A percentile compares a stretch with the other conserved stretches of the same genome.
Evolutionary conservation across 2,113 vertebrate species (phyloP).

Genomic region (Haemorhous mexicanus): DNA sequence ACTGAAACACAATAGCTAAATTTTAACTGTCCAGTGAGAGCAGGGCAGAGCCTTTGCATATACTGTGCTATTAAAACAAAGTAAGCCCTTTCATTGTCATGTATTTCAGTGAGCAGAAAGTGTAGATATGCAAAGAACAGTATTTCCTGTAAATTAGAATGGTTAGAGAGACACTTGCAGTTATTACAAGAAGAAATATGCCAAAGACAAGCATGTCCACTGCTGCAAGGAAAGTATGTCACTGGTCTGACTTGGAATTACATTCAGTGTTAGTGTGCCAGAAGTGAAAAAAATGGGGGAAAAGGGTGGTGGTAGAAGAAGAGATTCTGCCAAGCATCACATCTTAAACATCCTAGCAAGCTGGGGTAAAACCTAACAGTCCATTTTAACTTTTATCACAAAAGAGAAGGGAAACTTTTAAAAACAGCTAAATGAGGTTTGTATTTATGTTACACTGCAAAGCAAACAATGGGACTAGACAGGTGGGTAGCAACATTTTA

Average conservation of each 20-base stretch:
- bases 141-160: neutral
- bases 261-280: slow-evolving; percentile 44
- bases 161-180: slow-evolving; percentile 37
- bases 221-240: neutral
- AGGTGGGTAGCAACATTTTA: neutral
- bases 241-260: slow-evolving; percentile 52
- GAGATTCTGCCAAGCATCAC: neutral
- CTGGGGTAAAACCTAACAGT: neutral
- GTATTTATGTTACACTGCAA: neutral
- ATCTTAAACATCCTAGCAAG: neutral
- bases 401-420: neutral
- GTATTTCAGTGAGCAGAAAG: neutral
- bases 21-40: neutral
- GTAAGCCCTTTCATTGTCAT: neutral
- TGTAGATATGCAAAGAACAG: neutral
- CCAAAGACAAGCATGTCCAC: neutral
- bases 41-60: neutral
- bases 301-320: neutral
- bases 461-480: neutral
- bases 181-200: slow-evolving; percentile 44
- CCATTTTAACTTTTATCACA: slow-evolving; percentile 27
- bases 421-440: slow-evolving; percentile 4
- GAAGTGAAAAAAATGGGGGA: neutral
- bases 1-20: neutral
- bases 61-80: neutral